Evolutionary conservation across 2,888 invertebrate genomes (phyloP), one percentile per base, ranked within the genome.

Genomic region (Pseudococcus jackbeardsleyi): DNA sequence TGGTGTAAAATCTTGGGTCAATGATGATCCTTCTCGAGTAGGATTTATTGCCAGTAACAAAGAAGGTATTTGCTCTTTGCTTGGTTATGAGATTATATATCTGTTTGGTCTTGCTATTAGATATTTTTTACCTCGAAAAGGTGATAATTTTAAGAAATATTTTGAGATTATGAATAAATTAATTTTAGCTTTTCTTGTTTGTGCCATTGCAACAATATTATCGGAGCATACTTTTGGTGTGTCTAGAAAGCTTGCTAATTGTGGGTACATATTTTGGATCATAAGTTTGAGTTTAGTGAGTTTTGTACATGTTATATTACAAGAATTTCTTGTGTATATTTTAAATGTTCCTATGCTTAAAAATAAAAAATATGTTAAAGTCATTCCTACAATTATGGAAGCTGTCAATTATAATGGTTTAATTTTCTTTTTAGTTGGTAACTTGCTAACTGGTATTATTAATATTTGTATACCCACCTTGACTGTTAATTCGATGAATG

Each of bases 31-130:
- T 0, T 91, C 93, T 0, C 93, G 96, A 89, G 91, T 92, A 68
- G 93, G 93, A 88, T 92, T 97, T 50, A 89, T 98, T 7, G 92
- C 94, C 79, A 96, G 98, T 0, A 99, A 99, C 92, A 94, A 96
- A 89, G 99, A 99, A 92, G 99, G 99, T 0, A 92, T 99, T 64
- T 94, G 94, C 33, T 98, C 99, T 0, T 93, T 95, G 59, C 92
- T 96, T 0, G 99, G 99, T 0, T 99, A 97, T 91, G 92, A 97
- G 0, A 94, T 96, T 0, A 92, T 99, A 7, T 98, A 97, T 92
- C 93, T 98, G 89, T 93, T 95, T 89, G 95, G 96, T 42, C 94
- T 95, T 88, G 93, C 94, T 90, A 91, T 95, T 87, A 95, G 95
- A 68, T 92, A 92, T 89, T 91, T 93, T 86, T 91, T 95, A 48